phyloP scores from a whole-genome alignment of 2,888 invertebrate genomes.

The Drosophila neoperkinsi region DNA sequence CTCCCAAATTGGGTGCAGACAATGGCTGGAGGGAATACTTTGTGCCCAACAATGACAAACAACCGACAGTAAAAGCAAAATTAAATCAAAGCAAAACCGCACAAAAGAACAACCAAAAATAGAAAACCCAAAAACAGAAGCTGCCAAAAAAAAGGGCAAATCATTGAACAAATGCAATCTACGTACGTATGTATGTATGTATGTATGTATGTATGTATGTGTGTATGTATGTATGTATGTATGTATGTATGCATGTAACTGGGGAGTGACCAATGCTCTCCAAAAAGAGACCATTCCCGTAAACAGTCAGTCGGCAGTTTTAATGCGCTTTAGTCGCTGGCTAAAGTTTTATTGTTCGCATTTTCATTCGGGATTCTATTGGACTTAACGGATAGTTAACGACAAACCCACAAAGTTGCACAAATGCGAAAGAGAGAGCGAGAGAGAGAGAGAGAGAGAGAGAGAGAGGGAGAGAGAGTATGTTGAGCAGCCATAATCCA shows the following conservation, averaged over 20 bases:
- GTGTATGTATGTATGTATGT: conserved; percentile 24
- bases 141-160: background rate
- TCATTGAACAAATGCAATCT: conserved; percentile 37
- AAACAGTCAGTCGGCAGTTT: conserved; percentile 38
- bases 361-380: conserved; percentile 33
- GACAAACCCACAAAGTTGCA: conserved; percentile 15
- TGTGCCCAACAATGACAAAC: conserved; percentile 52
- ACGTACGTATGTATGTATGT: background rate
- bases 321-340: conserved; percentile 58
- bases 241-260: conserved; percentile 25
- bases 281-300: background rate
- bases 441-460: conserved; percentile 10
- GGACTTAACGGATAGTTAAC: conserved; percentile 59
- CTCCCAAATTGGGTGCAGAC: conserved; percentile 58
- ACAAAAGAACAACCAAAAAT: conserved; percentile 41
- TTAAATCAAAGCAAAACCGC: conserved; percentile 77
- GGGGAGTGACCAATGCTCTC: conserved; percentile 22
- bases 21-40: conserved; percentile 14
- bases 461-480: conserved; percentile 10
- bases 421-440: conserved; percentile 1
- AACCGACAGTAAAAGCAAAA: conserved; percentile 60
- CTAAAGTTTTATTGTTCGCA: conserved; percentile 54
- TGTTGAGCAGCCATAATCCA: conserved; percentile 41
- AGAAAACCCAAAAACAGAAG: conserved; percentile 21
- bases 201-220: conserved; percentile 1